A percentile compares a stretch with the other conserved stretches of the same genome.
Conservation (phyloP, 2,797 vertebrate species). For the Ataeniobius toweri region DNA sequence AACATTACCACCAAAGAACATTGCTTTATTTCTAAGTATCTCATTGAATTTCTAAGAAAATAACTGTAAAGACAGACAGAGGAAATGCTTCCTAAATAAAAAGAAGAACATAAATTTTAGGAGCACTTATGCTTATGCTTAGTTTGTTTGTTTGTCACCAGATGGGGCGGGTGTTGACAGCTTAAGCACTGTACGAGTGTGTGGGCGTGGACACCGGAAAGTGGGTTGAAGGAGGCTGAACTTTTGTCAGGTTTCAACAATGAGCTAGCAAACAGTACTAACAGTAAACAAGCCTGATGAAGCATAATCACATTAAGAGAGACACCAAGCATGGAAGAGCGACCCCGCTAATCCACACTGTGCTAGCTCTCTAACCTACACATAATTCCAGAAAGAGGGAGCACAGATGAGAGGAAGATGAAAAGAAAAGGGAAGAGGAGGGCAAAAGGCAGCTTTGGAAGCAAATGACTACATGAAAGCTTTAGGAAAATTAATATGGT, state of each 20-base stretch:
- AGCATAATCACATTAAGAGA: constrained; percentile 92
- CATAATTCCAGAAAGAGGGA: constrained; percentile 84
- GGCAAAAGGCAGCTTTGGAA: constrained; percentile 84
- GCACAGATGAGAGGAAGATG: constrained; percentile 59
- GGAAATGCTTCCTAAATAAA: constrained; percentile 8
- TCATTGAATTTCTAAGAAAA: background rate
- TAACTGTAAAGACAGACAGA: background rate
- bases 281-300: constrained; percentile 94
- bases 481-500: constrained; percentile 84
- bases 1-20: background rate
- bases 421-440: constrained; percentile 57
- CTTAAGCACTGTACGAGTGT: constrained; percentile 66
- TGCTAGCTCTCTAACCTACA: constrained; percentile 85
- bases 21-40: background rate
- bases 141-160: constrained; percentile 50
- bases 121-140: constrained; percentile 9
- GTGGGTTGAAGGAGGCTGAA: constrained; percentile 84
- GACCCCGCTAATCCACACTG: constrained; percentile 83
- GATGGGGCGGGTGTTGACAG: constrained; percentile 47
- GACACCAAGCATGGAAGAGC: constrained; percentile 86
- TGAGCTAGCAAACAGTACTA: constrained; percentile 84
- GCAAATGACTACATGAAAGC: constrained; percentile 84
- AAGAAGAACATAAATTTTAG: background rate
- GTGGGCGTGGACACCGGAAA: constrained; percentile 70
- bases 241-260: constrained; percentile 84